Base-by-base conservation (phyloP, 2,888 invertebrate genomes). In the Congeria kusceri region DNA sequence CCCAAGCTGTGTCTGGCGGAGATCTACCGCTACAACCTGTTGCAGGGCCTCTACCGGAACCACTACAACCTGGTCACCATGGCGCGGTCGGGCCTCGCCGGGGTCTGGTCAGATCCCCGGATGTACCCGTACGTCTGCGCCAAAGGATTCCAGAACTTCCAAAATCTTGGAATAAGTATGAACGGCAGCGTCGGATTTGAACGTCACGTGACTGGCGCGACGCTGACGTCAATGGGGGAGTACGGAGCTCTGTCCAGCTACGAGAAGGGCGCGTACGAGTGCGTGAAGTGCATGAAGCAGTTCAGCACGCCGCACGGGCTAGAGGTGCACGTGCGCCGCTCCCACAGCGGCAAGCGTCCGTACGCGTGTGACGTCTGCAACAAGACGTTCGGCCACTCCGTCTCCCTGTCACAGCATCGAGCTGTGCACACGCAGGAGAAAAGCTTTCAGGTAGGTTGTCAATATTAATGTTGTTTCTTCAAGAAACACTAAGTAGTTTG, bases 221-320 rank as follows among this genome's bases (percentile, higher is more conserved):
- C 25, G 58, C 0, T 15, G 58, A n/a, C 64, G 64, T 32, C 72
- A 61, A 15, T 80, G 9, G 32, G 47, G 7, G 77, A 79, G 3
- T 81, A 68, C 28, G 66, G 63, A 3, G 25, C 5, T 9, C 11
- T 53, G 53, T 9, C 53, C 20, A 49, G 49, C 39, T 84, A 69
- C 49, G 81, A 81, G 44, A 81, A 79, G 59, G 75, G 87, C 0
- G 76, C 84, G 15, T 91, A 85, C 64, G 86, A 87, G 57, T 91
- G 91, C 62, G 85, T 83, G 0, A 88, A 98, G 94, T 99, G 99
- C 94, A 97, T 98, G 94, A 99, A 99, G 94, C 97, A 98, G 96
- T 99, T 99, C 94, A 98, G 98, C 87, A 99, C 99, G 1, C 97
- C 98, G 3, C 98, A 98, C 93, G 99, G 99, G 1, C 95, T 99